Evolutionary conservation across 1,140 invertebrate genomes (phyloP), one percentile per base, ranked within the genome.

Genomic region (Meloidogyne hapla): DNA sequence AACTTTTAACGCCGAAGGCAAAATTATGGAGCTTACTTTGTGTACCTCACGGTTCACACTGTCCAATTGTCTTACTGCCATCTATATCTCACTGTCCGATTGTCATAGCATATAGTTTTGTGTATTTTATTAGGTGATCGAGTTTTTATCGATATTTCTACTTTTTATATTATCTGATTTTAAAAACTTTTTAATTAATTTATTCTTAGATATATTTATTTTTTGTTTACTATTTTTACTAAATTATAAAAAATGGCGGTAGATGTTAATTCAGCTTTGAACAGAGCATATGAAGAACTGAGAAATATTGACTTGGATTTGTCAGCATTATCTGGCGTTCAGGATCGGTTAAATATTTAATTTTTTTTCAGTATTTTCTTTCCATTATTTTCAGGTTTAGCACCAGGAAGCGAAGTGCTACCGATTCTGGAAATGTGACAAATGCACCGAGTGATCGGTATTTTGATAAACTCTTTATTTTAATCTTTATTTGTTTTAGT

Each of bases 251-350:
- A n/a, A 38, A 77, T 77, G 76, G 61, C 76, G 0, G 76, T 79
- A 23, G 77, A 78, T 64, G 61, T 78, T 25, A 67, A 26, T 66
- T 67, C 78, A 28, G 78, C 72, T 12, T 48, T 78, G 62, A 69
- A 63, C 64, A 38, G 62, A 48, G 77, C 77, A 13, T 78, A 78
- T 75, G 78, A 78, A 33, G 77, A 78, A 12, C 69, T 78, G 9
- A 66, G 77, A 56, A 64, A 23, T 45, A 78, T 78, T 70, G 77
- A 78, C 38, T 38, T 42, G 28, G 78, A 78, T 28, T 69, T 78
- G 21, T 63, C 77, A 45, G 25, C 74, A 48, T 48, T 78, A 10
- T 66, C 63, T 67, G 77, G 77, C 5, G 66, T 75, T 40, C 63
- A 38, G n/a, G 65, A 75, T 48, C 56, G 73, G 66, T 65, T 42